A percentile compares a stretch with the other conserved stretches of the same genome.
Conservation (phyloP, 92 coral and sea anemone genomes). For the Porites rus region DNA sequence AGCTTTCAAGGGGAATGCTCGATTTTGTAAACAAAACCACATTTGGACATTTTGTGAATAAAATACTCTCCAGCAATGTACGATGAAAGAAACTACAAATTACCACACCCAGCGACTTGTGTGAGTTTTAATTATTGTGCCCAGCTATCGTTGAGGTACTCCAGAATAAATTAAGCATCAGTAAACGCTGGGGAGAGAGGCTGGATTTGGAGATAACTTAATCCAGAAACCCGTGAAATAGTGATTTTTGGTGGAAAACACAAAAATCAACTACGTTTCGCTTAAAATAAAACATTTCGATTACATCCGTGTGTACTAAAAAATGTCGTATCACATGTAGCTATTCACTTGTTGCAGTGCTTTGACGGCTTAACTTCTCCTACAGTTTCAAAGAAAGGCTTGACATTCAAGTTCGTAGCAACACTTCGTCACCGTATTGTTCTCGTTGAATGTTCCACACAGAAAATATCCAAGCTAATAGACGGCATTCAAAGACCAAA, state of each 20-base stretch:
- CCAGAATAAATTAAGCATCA: neutral
- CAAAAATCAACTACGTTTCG: neutral
- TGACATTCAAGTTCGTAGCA: too few relatives aligned
- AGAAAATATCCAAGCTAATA: too few relatives aligned
- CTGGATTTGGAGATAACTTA: neutral
- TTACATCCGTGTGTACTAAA: neutral
- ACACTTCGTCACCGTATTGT: too few relatives aligned
- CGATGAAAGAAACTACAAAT: neutral
- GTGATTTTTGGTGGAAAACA: neutral
- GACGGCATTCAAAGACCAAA: too few relatives aligned
- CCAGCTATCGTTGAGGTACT: neutral
- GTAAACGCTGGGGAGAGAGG: neutral
- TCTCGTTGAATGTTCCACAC: too few relatives aligned
- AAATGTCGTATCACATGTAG: too few relatives aligned
- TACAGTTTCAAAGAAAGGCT: too few relatives aligned
- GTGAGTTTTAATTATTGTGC: neutral
- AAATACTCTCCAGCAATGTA: neutral
- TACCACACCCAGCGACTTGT: neutral
- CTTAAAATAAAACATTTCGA: neutral
- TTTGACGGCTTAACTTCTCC: too few relatives aligned
- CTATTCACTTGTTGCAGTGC: too few relatives aligned
- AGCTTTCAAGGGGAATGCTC: neutral
- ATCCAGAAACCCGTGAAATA: neutral
- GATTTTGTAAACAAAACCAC: neutral
- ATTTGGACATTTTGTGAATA: neutral